Base-by-base conservation (phyloP, 1,140 invertebrate genomes). In the Caenorhabditis latens region DNA sequence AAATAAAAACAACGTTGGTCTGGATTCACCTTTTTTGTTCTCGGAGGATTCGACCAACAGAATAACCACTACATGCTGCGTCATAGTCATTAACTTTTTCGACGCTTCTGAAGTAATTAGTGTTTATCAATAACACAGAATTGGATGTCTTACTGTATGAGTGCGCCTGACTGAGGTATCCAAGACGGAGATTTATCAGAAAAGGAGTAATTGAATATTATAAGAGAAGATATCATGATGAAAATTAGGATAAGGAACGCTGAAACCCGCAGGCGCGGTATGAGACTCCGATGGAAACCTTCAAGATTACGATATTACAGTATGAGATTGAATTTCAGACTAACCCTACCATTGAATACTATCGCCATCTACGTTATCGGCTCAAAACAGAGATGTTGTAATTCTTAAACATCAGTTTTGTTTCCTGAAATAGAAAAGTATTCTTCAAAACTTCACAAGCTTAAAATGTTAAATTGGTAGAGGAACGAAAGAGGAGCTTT, bases 351-450 rank as follows among this genome's bases (percentile, higher is more conserved):
- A 50, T 32, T 24, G 21, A 50, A 79, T 53, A 5, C 21, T 50
- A 24, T 79, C 13, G 71, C n/a, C 71, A 79, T 79, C n/a, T 46
- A 79, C 53, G 53, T 50, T 79, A 79, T 46, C 71, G 71, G 71
- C 71, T 21, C 11, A 24, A 50, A 24, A 4, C 6, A 11, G 21
- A 40, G 13, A 24, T 50, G 19, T 24, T 5, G 9, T 24, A 21
- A 13, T 53, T 21, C n/a, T 24, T 50, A n/a, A 24, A 50, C 71
- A 79, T 79, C 53, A 46, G 71, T 21, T 63, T 40, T 32, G 11
- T 63, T 63, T 9, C 61, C 61, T 63, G 61, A 40, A 63, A 63
- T 32, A 58, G 6, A 13, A 9, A 53, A 53, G 9, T 2, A 9
- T 2, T 1, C 16, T 53, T 32, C 32, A 32, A 32, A 32, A 0